Conservation (phyloP, 2,888 invertebrate genomes). For the Cyrtodaria siliqua region DNA sequence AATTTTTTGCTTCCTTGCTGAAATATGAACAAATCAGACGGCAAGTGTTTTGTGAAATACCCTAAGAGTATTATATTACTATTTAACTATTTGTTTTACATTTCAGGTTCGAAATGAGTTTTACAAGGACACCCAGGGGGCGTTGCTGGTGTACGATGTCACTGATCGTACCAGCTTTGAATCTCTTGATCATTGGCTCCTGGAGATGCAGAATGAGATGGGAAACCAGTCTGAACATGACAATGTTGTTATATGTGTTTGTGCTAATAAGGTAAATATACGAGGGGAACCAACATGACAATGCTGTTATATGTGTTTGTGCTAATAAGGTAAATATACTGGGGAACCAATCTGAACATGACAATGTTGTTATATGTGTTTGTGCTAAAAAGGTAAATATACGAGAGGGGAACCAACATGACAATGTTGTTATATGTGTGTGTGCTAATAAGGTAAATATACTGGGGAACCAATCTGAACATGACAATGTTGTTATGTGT, state of each 20-base stretch:
- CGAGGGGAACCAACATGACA: slow-evolving; percentile 79
- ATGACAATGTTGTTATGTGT: slow-evolving; percentile 85
- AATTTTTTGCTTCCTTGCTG: too few relatives aligned
- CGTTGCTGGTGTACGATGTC: slow-evolving; percentile 86
- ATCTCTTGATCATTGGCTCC: slow-evolving; percentile 85
- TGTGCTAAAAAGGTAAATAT: slow-evolving; percentile 85
- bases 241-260: slow-evolving; percentile 84
- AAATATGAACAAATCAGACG: too few relatives aligned
- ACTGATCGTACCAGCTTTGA: slow-evolving; percentile 85
- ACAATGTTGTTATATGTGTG: slow-evolving; percentile 84
- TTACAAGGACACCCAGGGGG: slow-evolving; percentile 86
- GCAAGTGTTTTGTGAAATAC: too few relatives aligned
- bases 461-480: slow-evolving; percentile 80
- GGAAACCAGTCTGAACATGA: slow-evolving; percentile 81
- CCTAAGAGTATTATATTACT: too few relatives aligned
- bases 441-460: slow-evolving; percentile 85
- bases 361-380: slow-evolving; percentile 84
- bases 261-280: slow-evolving; percentile 85
- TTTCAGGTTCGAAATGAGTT: slow-evolving; percentile 86
- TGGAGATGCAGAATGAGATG: slow-evolving; percentile 85
- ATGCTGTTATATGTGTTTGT: slow-evolving; percentile 84
- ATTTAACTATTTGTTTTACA: too few relatives aligned
- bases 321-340: slow-evolving; percentile 83
- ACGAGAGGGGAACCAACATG: slow-evolving; percentile 73
- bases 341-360: slow-evolving; percentile 79